Base-by-base conservation (phyloP, 2,113 vertebrate species). In the Zapus hudsonius region DNA sequence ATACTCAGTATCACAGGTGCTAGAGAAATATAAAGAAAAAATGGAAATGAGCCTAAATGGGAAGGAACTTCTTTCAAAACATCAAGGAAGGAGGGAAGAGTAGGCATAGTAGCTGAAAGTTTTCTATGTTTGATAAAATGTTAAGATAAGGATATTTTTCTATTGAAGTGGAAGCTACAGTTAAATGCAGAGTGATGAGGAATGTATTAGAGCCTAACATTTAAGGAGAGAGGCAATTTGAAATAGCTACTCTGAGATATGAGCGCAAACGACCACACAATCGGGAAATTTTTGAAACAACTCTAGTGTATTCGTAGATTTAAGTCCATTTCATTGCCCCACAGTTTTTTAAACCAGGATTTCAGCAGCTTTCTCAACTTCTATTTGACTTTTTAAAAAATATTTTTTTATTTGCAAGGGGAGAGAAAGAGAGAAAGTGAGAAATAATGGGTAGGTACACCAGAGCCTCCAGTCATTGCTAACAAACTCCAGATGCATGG, bases 221-320 rank as follows among this genome's bases (percentile, higher is more conserved):
- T 80, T 82, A 79, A 81, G 57, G 67, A 47, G 31, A 84, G 25
- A 29, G 25, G 16, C 27, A 22, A 63, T 81, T 90, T 38, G 47
- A 91, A 95, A 84, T 84, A 55, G 36, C 36, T 80, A 17, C 63
- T 64, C 27, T 73, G 52, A 33, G 16, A 38, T 88, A 64, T 67
- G 87, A 81, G 67, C 76, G 25, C 52, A 94, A 74, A 42, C 70
- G 78, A 92, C 57, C 85, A 66, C 13, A 70, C 40, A 87, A 69
- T 76, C 47, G 40, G 16, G 20, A 57, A n/a, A 42, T 13, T 29
- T 94, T 85, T 47, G 76, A 87, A 23, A 90, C 27, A 31, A 72
- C 88, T 23, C 67, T 31, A 42, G 84, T 92, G 75, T 67, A 11
- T 92, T 81, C 75, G 29, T 31, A 67, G 22, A 80, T 93, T 91